phyloP scores from a whole-genome alignment of 2,113 vertebrate genomes.

The Brachypteracias leptosomus region DNA sequence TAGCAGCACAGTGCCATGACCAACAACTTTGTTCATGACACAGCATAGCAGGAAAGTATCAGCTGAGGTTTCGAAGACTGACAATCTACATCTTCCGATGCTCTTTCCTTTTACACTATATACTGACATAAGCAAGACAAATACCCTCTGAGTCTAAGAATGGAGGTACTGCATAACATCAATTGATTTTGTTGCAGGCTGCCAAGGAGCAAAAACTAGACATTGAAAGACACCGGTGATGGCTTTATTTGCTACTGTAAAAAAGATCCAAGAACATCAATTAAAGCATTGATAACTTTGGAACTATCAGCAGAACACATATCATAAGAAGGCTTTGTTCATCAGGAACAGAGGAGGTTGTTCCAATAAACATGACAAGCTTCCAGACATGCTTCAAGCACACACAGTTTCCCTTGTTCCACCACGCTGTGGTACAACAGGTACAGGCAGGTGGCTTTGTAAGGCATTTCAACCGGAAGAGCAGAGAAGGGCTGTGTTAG shows the following conservation, averaged over 20 bases:
- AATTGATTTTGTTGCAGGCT: background rate
- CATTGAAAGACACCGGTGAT: background rate
- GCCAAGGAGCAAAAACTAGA: background rate
- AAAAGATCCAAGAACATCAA: background rate
- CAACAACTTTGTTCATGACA: background rate
- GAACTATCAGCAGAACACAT: background rate
- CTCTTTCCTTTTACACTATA: background rate
- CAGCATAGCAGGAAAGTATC: background rate
- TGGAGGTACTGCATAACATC: background rate
- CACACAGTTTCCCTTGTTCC: rapidly evolving
- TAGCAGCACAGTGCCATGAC: background rate
- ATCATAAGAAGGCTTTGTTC: background rate
- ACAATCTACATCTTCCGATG: background rate
- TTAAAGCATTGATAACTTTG: background rate
- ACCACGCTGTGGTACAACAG: rapidly evolving
- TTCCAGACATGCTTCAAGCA: background rate
- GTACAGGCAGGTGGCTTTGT: background rate
- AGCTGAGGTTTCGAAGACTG: background rate
- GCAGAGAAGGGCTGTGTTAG: background rate
- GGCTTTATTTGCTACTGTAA: background rate
- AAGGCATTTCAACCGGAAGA: background rate
- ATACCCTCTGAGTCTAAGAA: rapidly evolving
- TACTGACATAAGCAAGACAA: background rate
- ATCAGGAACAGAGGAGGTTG: rapidly evolving
- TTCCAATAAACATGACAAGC: background rate